phyloP scores from a whole-genome alignment of 1,140 invertebrate genomes.

The Camponotus vicinus region DNA sequence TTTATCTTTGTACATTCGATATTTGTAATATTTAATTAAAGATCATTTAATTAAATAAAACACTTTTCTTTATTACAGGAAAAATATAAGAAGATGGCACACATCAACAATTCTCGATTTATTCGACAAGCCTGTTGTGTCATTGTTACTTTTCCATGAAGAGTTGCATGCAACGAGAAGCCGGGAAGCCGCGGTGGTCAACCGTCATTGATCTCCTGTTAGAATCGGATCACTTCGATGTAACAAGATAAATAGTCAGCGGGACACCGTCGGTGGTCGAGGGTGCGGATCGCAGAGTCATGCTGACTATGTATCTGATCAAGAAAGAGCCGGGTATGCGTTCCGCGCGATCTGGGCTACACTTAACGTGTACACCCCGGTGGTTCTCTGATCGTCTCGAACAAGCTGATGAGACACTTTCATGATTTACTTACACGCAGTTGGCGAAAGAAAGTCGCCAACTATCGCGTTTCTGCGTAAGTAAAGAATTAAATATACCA shows the following conservation, averaged over 20 bases:
- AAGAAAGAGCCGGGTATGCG: conserved; percentile 60
- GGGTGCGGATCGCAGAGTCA: conserved; percentile 80
- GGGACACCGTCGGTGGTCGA: conserved; percentile 80
- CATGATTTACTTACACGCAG: background rate
- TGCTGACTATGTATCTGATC: conserved; percentile 78
- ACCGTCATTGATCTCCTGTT: conserved; percentile 81
- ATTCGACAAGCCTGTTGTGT: conserved; percentile 10
- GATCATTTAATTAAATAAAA: conserved; percentile 15
- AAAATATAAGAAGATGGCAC: background rate
- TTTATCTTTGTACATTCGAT: background rate
- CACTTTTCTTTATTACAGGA: background rate
- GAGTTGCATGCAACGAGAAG: conserved; percentile 60
- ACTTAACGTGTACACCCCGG: conserved; percentile 46
- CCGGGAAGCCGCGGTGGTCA: conserved; percentile 67
- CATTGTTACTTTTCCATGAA: conserved; percentile 41
- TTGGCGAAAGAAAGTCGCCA: background rate
- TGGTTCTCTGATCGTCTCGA: background rate
- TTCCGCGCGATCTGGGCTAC: conserved; percentile 22
- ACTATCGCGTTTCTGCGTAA: background rate
- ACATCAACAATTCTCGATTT: background rate
- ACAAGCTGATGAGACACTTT: conserved; percentile 40
- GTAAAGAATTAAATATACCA: background rate
- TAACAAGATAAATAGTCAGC: conserved; percentile 84
- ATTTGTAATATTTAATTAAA: background rate
- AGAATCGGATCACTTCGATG: conserved; percentile 81